Base-by-base conservation (phyloP, 2,888 invertebrate genomes). In the Hydriomena furcata region DNA sequence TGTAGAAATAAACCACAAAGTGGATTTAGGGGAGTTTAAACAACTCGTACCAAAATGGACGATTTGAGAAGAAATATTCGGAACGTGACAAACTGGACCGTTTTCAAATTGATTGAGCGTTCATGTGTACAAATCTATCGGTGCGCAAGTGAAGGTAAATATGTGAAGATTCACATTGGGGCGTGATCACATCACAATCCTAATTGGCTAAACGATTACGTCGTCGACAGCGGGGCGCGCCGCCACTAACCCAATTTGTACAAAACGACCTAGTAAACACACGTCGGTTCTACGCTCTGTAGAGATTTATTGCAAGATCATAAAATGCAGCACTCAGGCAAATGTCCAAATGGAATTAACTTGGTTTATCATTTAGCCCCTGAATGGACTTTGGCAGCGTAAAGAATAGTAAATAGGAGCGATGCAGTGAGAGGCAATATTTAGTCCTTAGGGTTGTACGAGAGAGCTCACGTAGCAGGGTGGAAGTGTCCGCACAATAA, bases 181-280 rank as follows among this genome's bases (percentile, higher is more conserved):
- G 75, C 66, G 79, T 79, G 79, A 81, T 80, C 80, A 71, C 76
- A 75, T 76, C 81, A 73, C 68, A 68, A 66, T 68, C 73, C 72
- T 79, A 81, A 82, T 81, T 80, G 78, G 74, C 73, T 73, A 78
- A 79, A 76, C 80, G 79, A 84, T 84, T 82, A 85, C 76, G 79
- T 72, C 75, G 79, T 71, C 68, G 76, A 67, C 69, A 68, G 73
- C 79, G 73, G 73, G 78, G 54, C 50, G 55, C 61, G 56, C 49
- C 72, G 76, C 77, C 78, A 75, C 79, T 86, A 84, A 86, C 83
- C 84, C 79, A 85, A 84, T 87, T 87, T 82, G 76, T 70, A 68
- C 75, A 76, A 78, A 84, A 84, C 76, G 82, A 77, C 76, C 74
- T 65, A 71, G 76, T 81, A 84, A 83, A 82, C 82, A 84, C 70